Conservation (phyloP, 2,113 vertebrate species). For the Rattus norvegicus region DNA sequence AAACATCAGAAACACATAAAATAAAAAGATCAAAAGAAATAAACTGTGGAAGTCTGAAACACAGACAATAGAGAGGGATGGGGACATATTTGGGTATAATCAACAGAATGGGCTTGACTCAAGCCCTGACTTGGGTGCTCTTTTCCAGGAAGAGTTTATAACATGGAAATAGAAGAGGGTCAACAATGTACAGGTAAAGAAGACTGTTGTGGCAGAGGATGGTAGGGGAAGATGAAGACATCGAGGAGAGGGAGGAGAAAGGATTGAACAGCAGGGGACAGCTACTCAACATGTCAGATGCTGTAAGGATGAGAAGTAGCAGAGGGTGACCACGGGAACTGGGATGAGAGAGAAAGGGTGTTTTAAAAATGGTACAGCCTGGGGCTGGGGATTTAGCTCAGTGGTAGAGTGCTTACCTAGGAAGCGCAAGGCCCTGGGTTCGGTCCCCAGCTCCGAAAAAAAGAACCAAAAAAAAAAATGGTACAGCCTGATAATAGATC, state of each 20-base stretch:
- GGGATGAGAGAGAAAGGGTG: neutral
- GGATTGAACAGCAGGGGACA: neutral
- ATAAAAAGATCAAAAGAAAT: neutral
- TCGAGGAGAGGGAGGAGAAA: neutral
- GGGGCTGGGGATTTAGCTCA: too few species aligned
- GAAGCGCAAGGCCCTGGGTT: too few species aligned
- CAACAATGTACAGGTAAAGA: too few species aligned
- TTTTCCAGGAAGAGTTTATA: neutral
- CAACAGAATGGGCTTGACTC: neutral
- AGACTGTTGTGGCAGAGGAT: rapidly evolving
- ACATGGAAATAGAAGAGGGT: neutral
- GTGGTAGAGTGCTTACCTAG: too few species aligned
- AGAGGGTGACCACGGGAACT: neutral
- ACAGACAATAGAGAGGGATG: neutral
- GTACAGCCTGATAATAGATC: neutral
- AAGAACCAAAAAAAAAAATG: too few species aligned
- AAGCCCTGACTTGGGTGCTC: neutral
- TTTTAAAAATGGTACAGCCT: neutral
- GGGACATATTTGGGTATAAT: neutral
- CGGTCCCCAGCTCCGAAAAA: too few species aligned
- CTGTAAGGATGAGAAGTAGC: neutral
- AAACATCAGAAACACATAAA: neutral
- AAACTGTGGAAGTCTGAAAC: neutral
- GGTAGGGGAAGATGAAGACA: neutral
- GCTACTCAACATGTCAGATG: neutral